These are phyloP conservation scores for Cherax quadricarinatus DNA, from an alignment of 1,140 invertebrate species.

Conservation along the genomic window DNA sequence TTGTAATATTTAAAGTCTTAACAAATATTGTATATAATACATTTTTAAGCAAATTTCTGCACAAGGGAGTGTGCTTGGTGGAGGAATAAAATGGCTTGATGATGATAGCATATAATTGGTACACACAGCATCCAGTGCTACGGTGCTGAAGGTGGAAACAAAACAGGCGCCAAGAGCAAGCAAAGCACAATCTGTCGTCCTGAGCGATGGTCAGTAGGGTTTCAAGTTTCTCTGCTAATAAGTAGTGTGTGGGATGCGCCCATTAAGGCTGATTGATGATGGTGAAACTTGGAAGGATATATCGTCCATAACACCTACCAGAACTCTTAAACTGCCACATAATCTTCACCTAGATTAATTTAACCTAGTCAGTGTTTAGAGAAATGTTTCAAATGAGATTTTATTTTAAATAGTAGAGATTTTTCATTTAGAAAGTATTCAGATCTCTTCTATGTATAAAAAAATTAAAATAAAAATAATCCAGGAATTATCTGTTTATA, in stretches of 20 bases:
- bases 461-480: not conserved
- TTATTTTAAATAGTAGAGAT: too few relatives aligned
- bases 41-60: not conserved
- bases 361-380: not conserved
- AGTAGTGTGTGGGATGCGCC: conserved; percentile 61
- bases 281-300: conserved; percentile 42
- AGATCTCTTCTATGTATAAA: not conserved
- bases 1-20: not conserved
- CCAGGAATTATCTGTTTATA: not conserved
- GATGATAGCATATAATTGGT: conserved; percentile 9
- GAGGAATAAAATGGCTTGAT: conserved; percentile 14
- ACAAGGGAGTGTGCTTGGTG: not conserved
- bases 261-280: conserved; percentile 37
- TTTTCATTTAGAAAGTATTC: not conserved
- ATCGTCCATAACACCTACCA: conserved; percentile 27
- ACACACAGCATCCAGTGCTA: conserved; percentile 55
- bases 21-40: not conserved
- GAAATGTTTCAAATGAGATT: not conserved
- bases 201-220: conserved; percentile 73
- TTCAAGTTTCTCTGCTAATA: conserved; percentile 40
- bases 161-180: conserved; percentile 69
- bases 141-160: conserved; percentile 71
- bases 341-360: not conserved
- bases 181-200: conserved; percentile 70
- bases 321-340: not conserved